Evolutionary conservation across 2,888 invertebrate species (phyloP).

Genomic region (Scaptomyza caliginosa): DNA sequence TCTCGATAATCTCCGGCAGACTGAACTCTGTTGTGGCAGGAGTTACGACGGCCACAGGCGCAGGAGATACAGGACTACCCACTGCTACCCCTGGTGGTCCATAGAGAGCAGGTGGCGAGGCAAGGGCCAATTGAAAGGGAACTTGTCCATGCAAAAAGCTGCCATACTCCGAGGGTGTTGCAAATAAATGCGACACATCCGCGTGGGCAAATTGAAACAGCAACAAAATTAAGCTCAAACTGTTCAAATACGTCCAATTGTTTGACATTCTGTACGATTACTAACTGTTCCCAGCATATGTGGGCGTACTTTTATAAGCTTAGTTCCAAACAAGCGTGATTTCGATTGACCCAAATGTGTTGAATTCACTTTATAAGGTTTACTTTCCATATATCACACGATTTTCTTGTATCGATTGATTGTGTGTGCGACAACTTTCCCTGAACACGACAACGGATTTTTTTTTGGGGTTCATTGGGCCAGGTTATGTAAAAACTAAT

Average conservation of each 20-base stretch:
- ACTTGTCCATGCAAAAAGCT: conserved; percentile 60
- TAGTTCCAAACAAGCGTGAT: conserved; percentile 51
- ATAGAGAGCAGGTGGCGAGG: conserved; percentile 62
- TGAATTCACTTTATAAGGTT: conserved; percentile 19
- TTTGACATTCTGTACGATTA: conserved; percentile 54
- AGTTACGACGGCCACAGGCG: conserved; percentile 73
- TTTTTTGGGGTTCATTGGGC: conserved; percentile 38
- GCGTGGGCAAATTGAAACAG: conserved; percentile 17
- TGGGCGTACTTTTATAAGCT: conserved; percentile 65
- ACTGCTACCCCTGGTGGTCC: conserved; percentile 40
- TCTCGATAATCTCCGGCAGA: conserved; percentile 82
- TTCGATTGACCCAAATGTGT: conserved; percentile 45
- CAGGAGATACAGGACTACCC: conserved; percentile 32
- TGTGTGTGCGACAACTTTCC: conserved; percentile 66
- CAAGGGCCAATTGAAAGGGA: conserved; percentile 52
- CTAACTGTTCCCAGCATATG: conserved; percentile 40
- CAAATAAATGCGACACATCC: conserved; percentile 77
- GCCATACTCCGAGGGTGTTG: conserved; percentile 62
- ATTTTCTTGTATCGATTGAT: conserved; percentile 30
- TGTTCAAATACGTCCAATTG: conserved; percentile 37
- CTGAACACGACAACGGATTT: conserved; percentile 61
- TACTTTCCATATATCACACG: conserved; percentile 65
- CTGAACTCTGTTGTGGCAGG: conserved; percentile 76
- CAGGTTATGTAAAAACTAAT: conserved; percentile 70
- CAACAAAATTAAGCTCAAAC: conserved; percentile 6